phyloP scores from a whole-genome alignment of 2,888 invertebrate genomes.

The Crematogaster levior region DNA sequence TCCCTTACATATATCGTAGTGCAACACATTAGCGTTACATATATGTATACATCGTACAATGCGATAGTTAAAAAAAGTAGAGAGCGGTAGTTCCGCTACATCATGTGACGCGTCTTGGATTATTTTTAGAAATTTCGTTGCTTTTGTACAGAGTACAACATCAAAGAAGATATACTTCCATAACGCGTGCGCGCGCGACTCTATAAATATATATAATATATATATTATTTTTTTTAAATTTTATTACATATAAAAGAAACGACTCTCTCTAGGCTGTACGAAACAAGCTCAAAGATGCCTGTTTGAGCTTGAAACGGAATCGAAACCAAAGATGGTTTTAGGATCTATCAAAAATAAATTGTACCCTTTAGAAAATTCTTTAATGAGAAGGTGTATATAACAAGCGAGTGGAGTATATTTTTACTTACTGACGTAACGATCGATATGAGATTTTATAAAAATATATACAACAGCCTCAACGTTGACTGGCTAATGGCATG shows the following conservation, averaged over 20 bases:
- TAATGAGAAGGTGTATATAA: conserved; percentile 17
- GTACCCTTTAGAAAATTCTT: conserved; percentile 14
- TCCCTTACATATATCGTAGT: conserved; percentile 2
- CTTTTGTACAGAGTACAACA: conserved; percentile 63
- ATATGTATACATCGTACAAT: conserved; percentile 27
- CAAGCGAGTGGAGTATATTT: conserved; percentile 33
- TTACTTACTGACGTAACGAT: conserved; percentile 45
- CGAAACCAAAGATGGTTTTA: conserved; percentile 16
- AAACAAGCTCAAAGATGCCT: conserved; percentile 22
- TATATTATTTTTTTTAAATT: conserved; percentile 2
- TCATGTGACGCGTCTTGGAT: conserved; percentile 33
- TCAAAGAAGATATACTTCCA: conserved; percentile 32
- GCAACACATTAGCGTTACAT: conserved; percentile 33
- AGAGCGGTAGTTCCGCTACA: conserved; percentile 49
- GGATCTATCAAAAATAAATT: conserved; percentile 31
- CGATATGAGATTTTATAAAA: conserved; percentile 50
- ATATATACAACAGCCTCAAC: conserved; percentile 19
- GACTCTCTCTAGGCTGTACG: conserved; percentile 41
- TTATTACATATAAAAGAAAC: conserved; percentile 26
- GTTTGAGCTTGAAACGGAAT: conserved; percentile 34
- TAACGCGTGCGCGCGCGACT: background rate
- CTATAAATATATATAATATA: conserved; percentile 30
- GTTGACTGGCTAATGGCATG: background rate
- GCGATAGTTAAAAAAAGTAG: conserved; percentile 41
- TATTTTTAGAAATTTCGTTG: conserved; percentile 67